phyloP scores from a whole-genome alignment of 2,797 vertebrate genomes.

The Bradypus variegatus region DNA sequence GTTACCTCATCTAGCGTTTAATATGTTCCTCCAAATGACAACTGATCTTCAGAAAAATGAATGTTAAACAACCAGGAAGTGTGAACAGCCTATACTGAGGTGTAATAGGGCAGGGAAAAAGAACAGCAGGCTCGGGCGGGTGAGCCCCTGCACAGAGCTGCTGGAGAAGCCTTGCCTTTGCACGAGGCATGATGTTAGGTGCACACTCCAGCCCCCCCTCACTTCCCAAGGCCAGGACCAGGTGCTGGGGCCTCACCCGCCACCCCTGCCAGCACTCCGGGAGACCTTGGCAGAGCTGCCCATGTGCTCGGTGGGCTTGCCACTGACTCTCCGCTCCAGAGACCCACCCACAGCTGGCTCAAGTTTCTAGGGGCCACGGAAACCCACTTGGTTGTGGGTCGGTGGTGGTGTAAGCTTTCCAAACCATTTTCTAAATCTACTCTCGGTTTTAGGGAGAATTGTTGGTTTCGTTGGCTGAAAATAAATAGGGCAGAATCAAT shows the following conservation, averaged over 20 bases:
- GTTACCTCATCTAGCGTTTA: neutral
- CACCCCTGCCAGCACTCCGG: neutral
- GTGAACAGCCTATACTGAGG: neutral
- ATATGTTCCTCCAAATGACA: neutral
- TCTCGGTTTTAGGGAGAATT: neutral
- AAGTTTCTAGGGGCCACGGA: neutral
- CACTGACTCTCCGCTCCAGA: neutral
- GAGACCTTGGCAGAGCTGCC: neutral
- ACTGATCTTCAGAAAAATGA: neutral
- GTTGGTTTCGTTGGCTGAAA: conserved; percentile 4
- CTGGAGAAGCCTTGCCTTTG: neutral
- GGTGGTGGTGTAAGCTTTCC: neutral
- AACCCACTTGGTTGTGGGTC: neutral
- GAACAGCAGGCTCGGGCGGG: neutral
- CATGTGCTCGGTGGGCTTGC: neutral
- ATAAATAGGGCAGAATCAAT: neutral
- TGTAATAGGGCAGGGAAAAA: neutral
- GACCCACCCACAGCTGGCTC: neutral
- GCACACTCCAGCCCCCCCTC: neutral
- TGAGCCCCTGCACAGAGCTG: no score
- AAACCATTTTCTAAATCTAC: neutral
- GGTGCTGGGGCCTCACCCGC: neutral
- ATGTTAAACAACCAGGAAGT: neutral
- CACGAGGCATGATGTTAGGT: neutral
- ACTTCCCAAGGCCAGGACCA: neutral